phyloP scores from a whole-genome alignment of 1,140 invertebrate species.

The Antheraea pernyi region DNA sequence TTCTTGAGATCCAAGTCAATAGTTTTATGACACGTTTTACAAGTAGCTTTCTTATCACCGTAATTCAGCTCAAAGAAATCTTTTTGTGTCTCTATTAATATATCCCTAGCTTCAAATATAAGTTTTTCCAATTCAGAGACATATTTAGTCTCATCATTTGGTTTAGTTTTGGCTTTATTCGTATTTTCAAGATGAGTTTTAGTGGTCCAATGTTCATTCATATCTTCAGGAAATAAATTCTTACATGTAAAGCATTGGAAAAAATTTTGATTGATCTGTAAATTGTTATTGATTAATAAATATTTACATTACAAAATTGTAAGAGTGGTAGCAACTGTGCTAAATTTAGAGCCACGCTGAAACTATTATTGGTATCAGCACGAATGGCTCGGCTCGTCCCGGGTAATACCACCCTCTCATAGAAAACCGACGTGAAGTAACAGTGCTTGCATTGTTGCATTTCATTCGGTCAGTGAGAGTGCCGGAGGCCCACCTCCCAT shows the following conservation, averaged over 20 bases:
- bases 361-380: no score
- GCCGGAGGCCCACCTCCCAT: no score
- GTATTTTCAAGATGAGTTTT: conserved; percentile 12
- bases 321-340: no score
- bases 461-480: no score
- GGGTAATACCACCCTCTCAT: no score
- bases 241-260: conserved; percentile 50
- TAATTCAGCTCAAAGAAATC: conserved; percentile 27
- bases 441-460: no score
- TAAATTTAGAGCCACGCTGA: no score
- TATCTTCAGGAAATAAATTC: conserved; percentile 12
- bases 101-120: conserved; percentile 10
- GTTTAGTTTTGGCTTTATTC: background rate
- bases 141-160: background rate
- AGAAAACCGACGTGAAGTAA: no score
- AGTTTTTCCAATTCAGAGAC: background rate
- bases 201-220: conserved; percentile 19
- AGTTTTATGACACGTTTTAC: conserved; percentile 25
- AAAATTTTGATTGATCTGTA: conserved; percentile 35
- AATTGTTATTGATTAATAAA: conserved; percentile 19
- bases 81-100: conserved; percentile 19
- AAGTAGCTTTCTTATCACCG: conserved; percentile 26
- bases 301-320: no score
- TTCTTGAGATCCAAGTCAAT: background rate
- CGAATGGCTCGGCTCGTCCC: no score